A percentile compares a stretch with the other conserved stretches of the same genome.
phyloP scores from a whole-genome alignment of 2,888 invertebrate species.

The Entomobrya multifasciata region DNA sequence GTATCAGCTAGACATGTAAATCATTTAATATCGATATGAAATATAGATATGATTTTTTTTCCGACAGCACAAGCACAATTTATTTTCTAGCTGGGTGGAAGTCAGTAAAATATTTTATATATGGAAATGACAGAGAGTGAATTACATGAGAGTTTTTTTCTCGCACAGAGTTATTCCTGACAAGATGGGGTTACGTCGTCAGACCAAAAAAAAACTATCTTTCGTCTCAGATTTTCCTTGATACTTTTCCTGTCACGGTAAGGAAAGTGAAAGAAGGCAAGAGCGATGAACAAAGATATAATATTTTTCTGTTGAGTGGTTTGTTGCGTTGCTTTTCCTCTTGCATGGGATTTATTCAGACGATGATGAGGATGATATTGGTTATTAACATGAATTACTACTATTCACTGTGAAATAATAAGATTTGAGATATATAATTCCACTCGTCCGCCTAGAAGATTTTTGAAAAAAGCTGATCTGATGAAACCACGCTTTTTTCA shows the following conservation, averaged over 20 bases:
- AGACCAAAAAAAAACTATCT: constrained; percentile 7
- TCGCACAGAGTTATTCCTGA: neutral
- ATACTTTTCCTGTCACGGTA: neutral
- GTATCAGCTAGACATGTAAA: neutral
- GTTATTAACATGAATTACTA: constrained; percentile 32
- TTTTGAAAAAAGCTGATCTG: neutral
- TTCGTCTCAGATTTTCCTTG: neutral
- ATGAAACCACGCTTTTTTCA: constrained; percentile 24
- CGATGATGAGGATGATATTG: constrained; percentile 35
- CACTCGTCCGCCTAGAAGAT: too few species aligned
- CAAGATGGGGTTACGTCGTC: constrained; percentile 7
- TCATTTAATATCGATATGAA: too few species aligned
- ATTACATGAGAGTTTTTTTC: neutral
- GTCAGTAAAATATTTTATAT: neutral
- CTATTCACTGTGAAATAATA: too few species aligned
- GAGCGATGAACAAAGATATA: constrained; percentile 4
- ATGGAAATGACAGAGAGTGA: constrained; percentile 12
- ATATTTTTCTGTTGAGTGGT: neutral
- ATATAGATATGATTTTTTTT: neutral
- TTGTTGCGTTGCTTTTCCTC: neutral
- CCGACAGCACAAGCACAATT: neutral
- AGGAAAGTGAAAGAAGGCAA: constrained; percentile 9
- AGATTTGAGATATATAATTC: too few species aligned
- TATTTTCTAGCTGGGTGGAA: neutral
- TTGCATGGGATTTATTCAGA: constrained; percentile 23